These are phyloP conservation scores for Eremobia ochroleuca DNA, from an alignment of 2,888 invertebrate species.

Conservation along the genomic window DNA sequence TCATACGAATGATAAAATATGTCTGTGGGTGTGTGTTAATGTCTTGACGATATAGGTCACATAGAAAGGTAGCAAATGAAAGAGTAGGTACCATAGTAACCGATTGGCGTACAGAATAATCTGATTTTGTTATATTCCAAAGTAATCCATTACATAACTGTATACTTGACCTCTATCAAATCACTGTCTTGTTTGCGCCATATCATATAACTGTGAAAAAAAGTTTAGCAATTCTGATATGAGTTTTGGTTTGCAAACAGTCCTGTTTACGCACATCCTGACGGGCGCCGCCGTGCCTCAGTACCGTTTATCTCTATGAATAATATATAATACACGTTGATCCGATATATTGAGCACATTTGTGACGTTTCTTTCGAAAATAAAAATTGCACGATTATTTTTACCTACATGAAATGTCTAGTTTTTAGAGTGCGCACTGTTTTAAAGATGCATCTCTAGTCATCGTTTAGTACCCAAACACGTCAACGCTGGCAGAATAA, in stretches of 20 bases:
- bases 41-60: neutral
- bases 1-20: neutral
- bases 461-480: slow-evolving; percentile 27
- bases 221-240: slow-evolving; percentile 58
- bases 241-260: slow-evolving; percentile 73
- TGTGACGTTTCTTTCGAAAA: slow-evolving; percentile 42
- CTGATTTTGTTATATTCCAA: slow-evolving; percentile 19
- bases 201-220: slow-evolving; percentile 42
- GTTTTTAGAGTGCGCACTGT: neutral
- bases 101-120: neutral
- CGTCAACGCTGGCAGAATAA: slow-evolving; percentile 17
- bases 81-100: neutral
- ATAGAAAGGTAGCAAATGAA: neutral
- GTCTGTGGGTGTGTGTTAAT: neutral
- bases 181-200: slow-evolving; percentile 41
- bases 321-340: slow-evolving; percentile 48
- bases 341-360: slow-evolving; percentile 20
- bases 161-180: slow-evolving; percentile 35
- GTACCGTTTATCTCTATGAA: slow-evolving; percentile 61
- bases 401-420: slow-evolving; percentile 18
- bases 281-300: slow-evolving; percentile 42
- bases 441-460: slow-evolving; percentile 42
- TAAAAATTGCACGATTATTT: slow-evolving; percentile 40
- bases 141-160: slow-evolving; percentile 29
- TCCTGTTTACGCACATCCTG: slow-evolving; percentile 69